Evolutionary conservation across 2,797 vertebrate genomes (phyloP).

Genomic region (Apodemus agrarius): DNA sequence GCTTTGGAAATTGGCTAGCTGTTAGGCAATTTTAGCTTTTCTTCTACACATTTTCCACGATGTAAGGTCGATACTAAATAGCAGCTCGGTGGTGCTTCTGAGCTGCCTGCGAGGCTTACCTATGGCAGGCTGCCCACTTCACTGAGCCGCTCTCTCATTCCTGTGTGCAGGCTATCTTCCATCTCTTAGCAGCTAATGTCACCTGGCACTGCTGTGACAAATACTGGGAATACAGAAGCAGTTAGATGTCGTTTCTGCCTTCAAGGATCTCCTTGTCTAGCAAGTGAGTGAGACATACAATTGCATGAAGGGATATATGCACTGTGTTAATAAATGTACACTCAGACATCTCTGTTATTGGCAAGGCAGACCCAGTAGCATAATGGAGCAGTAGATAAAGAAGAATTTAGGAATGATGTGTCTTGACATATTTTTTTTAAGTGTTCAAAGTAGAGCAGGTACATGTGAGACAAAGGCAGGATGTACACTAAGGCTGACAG

Average conservation of each 20-base stretch:
- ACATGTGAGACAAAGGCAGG: neutral
- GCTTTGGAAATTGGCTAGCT: constrained; percentile 23
- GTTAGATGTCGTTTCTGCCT: neutral
- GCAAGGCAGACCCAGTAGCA: neutral
- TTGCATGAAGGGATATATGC: neutral
- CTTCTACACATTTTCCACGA: neutral
- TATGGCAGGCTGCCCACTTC: neutral
- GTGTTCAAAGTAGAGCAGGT: neutral
- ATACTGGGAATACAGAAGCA: neutral
- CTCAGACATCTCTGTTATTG: neutral
- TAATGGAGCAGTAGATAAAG: neutral
- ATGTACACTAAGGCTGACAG: neutral
- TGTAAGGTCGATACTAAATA: neutral
- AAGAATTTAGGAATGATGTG: neutral
- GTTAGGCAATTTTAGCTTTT: neutral
- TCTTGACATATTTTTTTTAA: neutral
- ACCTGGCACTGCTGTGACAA: neutral
- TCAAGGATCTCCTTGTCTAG: constrained; percentile 2
- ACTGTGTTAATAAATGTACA: neutral
- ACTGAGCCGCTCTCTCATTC: neutral
- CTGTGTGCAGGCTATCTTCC: neutral
- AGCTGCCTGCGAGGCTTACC: neutral
- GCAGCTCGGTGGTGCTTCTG: neutral
- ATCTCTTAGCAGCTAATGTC: neutral
- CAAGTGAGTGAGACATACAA: neutral